A percentile compares a stretch with the other conserved stretches of the same genome.
phyloP scores from a whole-genome alignment of 2,888 invertebrate genomes.

The Stenodera caucasica region DNA sequence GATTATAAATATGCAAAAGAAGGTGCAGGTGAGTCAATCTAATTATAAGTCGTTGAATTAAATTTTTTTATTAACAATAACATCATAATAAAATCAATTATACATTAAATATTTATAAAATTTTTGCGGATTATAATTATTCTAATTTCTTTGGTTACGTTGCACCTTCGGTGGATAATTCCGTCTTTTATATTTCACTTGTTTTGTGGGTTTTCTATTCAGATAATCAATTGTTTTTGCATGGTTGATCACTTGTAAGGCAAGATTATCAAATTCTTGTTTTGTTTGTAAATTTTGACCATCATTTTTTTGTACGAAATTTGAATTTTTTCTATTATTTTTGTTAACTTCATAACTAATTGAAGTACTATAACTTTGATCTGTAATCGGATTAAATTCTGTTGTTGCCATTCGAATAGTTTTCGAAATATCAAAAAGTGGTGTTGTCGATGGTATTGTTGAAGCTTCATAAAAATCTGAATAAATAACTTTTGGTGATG shows the following conservation, averaged over 20 bases:
- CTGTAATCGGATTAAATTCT: constrained; percentile 44
- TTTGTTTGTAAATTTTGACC: constrained; percentile 21
- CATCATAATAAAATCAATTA: neutral
- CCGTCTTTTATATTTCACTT: constrained; percentile 38
- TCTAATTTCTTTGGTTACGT: constrained; percentile 16
- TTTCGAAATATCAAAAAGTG: constrained; percentile 2
- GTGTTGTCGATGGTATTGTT: constrained; percentile 23
- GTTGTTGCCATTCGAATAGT: constrained; percentile 31
- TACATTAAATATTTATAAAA: constrained; percentile 9
- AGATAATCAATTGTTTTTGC: constrained; percentile 50
- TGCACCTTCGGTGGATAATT: constrained; percentile 24
- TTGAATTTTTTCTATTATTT: constrained; percentile 33
- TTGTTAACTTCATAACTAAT: constrained; percentile 60
- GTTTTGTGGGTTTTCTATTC: constrained; percentile 33
- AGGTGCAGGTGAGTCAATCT: constrained; percentile 73
- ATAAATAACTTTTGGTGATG: constrained; percentile 43
- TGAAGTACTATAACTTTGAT: constrained; percentile 60
- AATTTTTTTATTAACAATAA: neutral
- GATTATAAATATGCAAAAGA: constrained; percentile 90
- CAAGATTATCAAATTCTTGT: constrained; percentile 47
- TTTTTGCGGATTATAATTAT: constrained; percentile 21
- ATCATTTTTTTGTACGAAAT: constrained; percentile 17
- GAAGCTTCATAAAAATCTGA: constrained; percentile 45
- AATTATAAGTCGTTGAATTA: neutral
- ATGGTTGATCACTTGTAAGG: constrained; percentile 53